Percentiles rank a stretch among this genome's conserved stretches.
Conservation (phyloP, 2,888 invertebrate genomes). For the Leptopilina syphax region DNA sequence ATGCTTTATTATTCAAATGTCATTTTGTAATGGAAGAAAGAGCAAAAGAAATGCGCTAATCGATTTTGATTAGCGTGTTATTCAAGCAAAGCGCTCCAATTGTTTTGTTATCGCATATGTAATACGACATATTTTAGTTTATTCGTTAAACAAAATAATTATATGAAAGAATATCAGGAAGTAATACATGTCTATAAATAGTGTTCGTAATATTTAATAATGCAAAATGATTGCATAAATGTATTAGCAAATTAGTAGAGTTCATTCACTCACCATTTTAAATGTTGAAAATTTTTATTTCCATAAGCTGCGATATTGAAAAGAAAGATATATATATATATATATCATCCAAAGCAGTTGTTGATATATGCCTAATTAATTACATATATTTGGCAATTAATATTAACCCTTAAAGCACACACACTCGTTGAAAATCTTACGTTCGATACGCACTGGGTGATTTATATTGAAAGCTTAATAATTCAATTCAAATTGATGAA, state of each 20-base stretch:
- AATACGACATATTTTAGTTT: too few species aligned
- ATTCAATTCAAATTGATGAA: too few species aligned
- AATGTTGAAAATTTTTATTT: not conserved
- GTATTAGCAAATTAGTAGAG: not conserved
- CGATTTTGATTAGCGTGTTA: not conserved
- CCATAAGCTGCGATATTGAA: not conserved
- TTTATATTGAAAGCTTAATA: too few species aligned
- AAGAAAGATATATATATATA: not conserved
- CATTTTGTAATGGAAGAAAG: not conserved
- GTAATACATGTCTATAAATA: constrained; percentile 14
- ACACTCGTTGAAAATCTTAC: too few species aligned
- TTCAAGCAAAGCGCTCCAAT: too few species aligned
- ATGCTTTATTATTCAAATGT: too few species aligned
- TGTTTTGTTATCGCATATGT: too few species aligned
- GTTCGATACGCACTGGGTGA: too few species aligned
- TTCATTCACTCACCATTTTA: not conserved
- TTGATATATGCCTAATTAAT: too few species aligned
- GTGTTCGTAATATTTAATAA: constrained; percentile 9
- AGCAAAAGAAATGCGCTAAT: not conserved
- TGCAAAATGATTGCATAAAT: not conserved
- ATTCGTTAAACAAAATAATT: not conserved
- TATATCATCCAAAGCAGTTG: too few species aligned
- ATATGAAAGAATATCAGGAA: not conserved
- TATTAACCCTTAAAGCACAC: too few species aligned
- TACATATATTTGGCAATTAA: too few species aligned